These are phyloP conservation scores for Dicroscelio sp. DNA, from an alignment of 2,888 invertebrate species.

Conservation along the genomic window DNA sequence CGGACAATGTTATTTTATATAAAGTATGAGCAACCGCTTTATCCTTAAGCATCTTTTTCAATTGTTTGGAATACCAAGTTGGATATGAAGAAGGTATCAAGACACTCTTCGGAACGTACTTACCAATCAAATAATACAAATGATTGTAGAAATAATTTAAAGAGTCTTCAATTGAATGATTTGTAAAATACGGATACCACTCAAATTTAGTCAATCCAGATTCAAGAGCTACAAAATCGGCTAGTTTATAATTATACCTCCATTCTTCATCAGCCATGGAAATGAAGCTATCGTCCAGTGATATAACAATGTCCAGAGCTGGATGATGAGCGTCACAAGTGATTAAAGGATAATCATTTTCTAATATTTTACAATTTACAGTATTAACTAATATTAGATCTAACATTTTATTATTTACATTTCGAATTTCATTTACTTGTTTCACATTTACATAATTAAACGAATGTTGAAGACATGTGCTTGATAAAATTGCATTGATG, in stretches of 20 bases:
- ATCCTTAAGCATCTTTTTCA: background rate
- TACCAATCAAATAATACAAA: slow-evolving; percentile 7
- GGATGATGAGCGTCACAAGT: slow-evolving; percentile 2
- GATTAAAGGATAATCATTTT: background rate
- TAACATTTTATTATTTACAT: background rate
- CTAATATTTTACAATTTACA: background rate
- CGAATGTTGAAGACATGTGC: too few relatives aligned
- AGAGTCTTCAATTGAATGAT: background rate
- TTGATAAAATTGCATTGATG: too few relatives aligned
- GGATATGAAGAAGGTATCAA: background rate
- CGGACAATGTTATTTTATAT: background rate
- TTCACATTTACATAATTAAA: too few relatives aligned
- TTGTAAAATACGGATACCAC: slow-evolving; percentile 15
- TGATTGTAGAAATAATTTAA: slow-evolving; percentile 1
- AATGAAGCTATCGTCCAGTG: background rate
- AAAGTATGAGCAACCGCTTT: background rate
- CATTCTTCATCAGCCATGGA: background rate
- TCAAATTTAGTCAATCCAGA: background rate
- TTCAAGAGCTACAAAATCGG: background rate
- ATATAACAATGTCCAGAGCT: background rate
- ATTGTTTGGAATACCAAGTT: background rate
- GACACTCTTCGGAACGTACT: background rate
- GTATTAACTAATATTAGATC: too few relatives aligned
- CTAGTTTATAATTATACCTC: slow-evolving; percentile 3
- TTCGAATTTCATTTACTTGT: too few relatives aligned